Conservation (phyloP, 2,113 vertebrate species). For the Machaerirhynchus nigripectus region DNA sequence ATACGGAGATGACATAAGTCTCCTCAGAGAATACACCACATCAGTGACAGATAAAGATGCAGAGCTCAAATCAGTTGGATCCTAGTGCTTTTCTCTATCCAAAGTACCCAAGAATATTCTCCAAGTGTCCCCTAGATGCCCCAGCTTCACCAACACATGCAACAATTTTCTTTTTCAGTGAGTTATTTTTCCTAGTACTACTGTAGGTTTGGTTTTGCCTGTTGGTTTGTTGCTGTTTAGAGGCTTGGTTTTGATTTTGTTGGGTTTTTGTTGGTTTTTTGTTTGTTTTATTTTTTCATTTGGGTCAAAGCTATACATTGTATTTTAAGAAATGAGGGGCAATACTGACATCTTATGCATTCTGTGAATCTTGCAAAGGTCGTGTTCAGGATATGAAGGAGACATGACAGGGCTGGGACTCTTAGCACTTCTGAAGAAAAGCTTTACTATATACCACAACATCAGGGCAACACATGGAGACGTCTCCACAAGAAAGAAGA, state of each 20-base stretch:
- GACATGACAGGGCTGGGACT: not conserved
- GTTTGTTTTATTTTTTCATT: not conserved
- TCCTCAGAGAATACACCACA: not conserved
- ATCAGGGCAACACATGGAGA: not conserved
- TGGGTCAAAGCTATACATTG: fast-evolving
- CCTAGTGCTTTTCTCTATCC: not conserved
- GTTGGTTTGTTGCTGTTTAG: not conserved
- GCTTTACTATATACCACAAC: not conserved
- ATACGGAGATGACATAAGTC: not conserved
- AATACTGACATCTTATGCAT: not conserved
- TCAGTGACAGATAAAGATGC: not conserved
- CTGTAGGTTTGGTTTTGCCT: fast-evolving
- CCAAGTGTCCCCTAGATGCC: not conserved
- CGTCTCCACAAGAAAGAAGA: not conserved
- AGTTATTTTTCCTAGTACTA: not conserved
- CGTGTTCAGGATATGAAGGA: not conserved
- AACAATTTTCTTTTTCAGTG: not conserved
- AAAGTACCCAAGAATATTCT: not conserved
- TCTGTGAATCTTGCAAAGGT: not conserved
- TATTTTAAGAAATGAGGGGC: not conserved
- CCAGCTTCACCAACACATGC: fast-evolving
- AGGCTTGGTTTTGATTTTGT: not conserved
- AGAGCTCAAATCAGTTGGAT: not conserved
- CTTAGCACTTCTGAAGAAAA: not conserved
- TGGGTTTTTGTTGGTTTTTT: fast-evolving